Evolutionary conservation across 2,113 vertebrate species (phyloP).

Genomic region (Pseudopipra pipra): DNA sequence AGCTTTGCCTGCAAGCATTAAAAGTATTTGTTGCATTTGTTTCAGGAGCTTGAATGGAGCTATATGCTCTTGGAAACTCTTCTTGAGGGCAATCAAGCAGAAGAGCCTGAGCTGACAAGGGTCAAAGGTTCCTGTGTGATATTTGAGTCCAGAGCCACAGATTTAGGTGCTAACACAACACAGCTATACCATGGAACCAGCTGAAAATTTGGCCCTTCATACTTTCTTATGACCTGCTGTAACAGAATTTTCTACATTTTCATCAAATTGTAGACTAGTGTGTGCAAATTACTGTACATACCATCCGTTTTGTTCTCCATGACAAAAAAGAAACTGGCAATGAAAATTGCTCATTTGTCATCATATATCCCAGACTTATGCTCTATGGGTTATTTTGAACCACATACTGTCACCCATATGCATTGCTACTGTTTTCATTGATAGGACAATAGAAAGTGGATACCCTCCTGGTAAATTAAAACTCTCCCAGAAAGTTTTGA

Average conservation of each 20-base stretch:
- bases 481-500: background rate
- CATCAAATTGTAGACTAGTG: background rate
- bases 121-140: background rate
- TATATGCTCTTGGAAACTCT: background rate
- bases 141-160: background rate
- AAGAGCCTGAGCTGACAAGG: background rate
- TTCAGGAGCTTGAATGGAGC: background rate
- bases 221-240: background rate
- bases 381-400: background rate
- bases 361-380: background rate
- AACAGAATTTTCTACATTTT: background rate
- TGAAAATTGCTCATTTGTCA: background rate
- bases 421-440: background rate
- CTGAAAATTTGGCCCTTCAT: background rate
- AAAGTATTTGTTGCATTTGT: accelerated
- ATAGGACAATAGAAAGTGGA: background rate
- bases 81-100: background rate
- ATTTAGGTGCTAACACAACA: background rate
- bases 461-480: background rate
- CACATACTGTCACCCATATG: background rate
- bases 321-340: background rate
- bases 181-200: background rate
- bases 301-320: background rate
- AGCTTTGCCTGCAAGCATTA: background rate
- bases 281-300: background rate